Base-by-base conservation (phyloP, 2,113 vertebrate genomes). In the Urocynchramus pylzowi region DNA sequence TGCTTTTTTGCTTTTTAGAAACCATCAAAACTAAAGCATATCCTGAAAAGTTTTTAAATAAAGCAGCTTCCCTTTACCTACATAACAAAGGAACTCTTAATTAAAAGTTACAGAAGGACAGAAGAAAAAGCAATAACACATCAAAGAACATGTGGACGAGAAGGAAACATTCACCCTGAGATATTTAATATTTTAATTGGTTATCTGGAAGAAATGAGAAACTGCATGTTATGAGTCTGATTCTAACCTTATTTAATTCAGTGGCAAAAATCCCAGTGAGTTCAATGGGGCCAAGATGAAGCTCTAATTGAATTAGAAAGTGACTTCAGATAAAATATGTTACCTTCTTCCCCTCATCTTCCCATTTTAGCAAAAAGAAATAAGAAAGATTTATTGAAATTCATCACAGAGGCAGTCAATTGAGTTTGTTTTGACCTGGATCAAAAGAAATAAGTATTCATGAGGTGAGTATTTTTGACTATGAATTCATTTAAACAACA, bases 161-260 rank as follows among this genome's bases (percentile, higher is more conserved):
- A 80, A 77, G 26, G 26, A 92, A 90, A 16, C 9, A 3, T 77
- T 84, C 76, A 71, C 16, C 5, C 52, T 57, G 64, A 87, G 31
- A 87, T 94, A 95, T 87, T 78, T 93, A 92, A 89, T 95, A 95
- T 89, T 91, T 91, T 95, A 95, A 97, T 96, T 89, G 52, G 28
- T 68, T 97, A 71, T 96, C 78, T 96, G 95, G 93, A 93, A 96
- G 56, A 93, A 97, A 87, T 78, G 89, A 84, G 77, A 82, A 95
- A 37, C 31, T 86, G 31, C 4, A 6, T 67, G 47, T 33, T 76
- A 73, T 87, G n/a, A 87, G 13, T 79, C 44, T 95, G 78, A 56
- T 73, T 90, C 74, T 85, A 91, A 88, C 53, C 12, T 87, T 84
- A 91, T 89, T 87, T 79, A 84, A 91, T 67, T 52, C 65, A 53